Base-by-base conservation (phyloP, 1,140 invertebrate genomes). In the Drosophila ironensis region DNA sequence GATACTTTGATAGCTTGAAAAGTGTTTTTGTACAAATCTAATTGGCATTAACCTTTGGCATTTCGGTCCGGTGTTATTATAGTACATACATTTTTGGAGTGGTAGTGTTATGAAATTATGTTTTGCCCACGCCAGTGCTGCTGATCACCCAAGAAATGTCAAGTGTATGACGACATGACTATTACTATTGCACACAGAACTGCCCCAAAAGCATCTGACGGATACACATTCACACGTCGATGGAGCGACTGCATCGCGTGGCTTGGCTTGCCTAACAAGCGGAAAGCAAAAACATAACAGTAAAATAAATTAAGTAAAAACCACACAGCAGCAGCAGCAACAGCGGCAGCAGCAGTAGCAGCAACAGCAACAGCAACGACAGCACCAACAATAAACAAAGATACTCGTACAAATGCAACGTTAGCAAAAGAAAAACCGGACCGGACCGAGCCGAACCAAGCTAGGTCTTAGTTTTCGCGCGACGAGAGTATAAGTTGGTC, bases 281-380 rank as follows among this genome's bases (percentile, higher is more conserved):
- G 78, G 68, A 77, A 81, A 76, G 78, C 57, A 71, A 84, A 76
- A 82, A 84, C 78, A 77, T 84, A 81, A 81, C 78, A 82, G 77
- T 81, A 81, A 81, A 81, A 72, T 77, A 81, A 82, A 82, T 77
- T 82, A 82, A 81, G 77, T 81, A 72, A 69, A 72, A 81, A 76
- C 77, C 72, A 82, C 61, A 75, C 76, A 41, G 38, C 54, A 40
- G 40, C 41, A 41, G 8, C 27, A 35, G 7, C 51, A 33, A 16
- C 33, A 68, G 30, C 51, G 6, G 37, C 27, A 70, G 30, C 59
- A 38, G 11, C 57, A 61, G 20, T 38, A 68, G 8, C 47, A 47
- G 14, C 47, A 30, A 7, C n/a, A 28, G 27, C 9, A 28, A n/a
- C 2, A 6, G 6, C n/a, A n/a, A n/a, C n/a, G n/a, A n/a, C n/a